Percentiles rank a stretch among this genome's conserved stretches.
Conservation (phyloP, 2,113 vertebrate genomes). For the Apteryx mantelli region DNA sequence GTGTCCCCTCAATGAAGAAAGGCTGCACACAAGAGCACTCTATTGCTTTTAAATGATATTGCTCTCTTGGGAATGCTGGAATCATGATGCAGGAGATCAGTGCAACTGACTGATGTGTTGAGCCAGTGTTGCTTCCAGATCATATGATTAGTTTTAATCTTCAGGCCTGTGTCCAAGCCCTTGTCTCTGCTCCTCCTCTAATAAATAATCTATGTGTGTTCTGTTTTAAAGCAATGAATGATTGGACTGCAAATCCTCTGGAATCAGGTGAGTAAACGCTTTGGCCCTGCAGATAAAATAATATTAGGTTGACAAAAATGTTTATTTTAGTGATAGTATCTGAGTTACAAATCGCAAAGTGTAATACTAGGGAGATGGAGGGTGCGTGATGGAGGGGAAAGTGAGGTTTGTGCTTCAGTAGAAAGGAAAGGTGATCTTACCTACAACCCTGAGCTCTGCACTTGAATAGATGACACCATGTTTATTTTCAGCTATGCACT, state of each 20-base stretch:
- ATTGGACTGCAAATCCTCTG: neutral
- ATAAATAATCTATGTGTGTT: slow-evolving; percentile 31
- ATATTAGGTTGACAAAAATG: neutral
- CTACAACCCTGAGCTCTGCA: slow-evolving; percentile 91
- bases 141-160: neutral
- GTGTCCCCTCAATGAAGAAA: neutral
- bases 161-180: neutral
- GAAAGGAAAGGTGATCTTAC: slow-evolving; percentile 78
- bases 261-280: slow-evolving; percentile 6
- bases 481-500: slow-evolving; percentile 97
- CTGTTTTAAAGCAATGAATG: slow-evolving; percentile 20
- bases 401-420: neutral
- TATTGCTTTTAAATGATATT: neutral
- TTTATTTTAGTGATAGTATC: neutral
- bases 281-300: neutral
- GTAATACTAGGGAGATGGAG: neutral
- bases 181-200: neutral
- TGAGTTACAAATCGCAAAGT: neutral
- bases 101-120: neutral
- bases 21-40: neutral
- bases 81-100: neutral
- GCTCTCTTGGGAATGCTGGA: neutral
- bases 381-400: neutral
- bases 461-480: slow-evolving; percentile 90
- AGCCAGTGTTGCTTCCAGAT: neutral